Conservation (phyloP, 2,113 vertebrate species). For the Quiscalus mexicanus region DNA sequence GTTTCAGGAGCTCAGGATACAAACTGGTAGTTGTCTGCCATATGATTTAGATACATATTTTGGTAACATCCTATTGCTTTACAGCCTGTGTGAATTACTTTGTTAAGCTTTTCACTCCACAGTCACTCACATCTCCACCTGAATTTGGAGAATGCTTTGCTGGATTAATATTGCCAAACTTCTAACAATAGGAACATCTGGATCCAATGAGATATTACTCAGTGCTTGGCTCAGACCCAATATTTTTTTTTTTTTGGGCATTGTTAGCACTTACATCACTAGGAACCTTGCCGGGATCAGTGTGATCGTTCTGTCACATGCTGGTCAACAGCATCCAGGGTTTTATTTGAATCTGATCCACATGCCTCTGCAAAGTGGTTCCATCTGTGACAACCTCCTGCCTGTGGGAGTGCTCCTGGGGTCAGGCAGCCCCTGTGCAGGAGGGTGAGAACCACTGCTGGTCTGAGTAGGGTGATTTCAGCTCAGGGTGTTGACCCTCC, state of each 20-base stretch:
- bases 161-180: neutral
- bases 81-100: accelerated
- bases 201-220: slow-evolving; percentile 48
- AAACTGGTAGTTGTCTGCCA: neutral
- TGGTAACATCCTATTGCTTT: neutral
- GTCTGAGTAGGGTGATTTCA: neutral
- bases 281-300: slow-evolving; percentile 66
- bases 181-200: slow-evolving; percentile 57
- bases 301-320: slow-evolving; percentile 38
- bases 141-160: neutral
- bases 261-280: slow-evolving; percentile 39
- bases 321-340: slow-evolving; percentile 49
- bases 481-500: neutral
- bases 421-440: neutral
- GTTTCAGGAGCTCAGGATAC: neutral
- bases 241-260: slow-evolving; percentile 19
- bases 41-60: neutral
- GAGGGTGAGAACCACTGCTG: neutral
- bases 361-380: slow-evolving; percentile 45
- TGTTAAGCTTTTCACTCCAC: neutral
- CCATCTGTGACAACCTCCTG: slow-evolving; percentile 57
- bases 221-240: slow-evolving; percentile 35
- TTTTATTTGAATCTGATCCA: slow-evolving; percentile 59
- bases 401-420: neutral
- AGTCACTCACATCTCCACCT: neutral